Base-by-base conservation (phyloP, 1,140 invertebrate species). In the Homarus americanus region DNA sequence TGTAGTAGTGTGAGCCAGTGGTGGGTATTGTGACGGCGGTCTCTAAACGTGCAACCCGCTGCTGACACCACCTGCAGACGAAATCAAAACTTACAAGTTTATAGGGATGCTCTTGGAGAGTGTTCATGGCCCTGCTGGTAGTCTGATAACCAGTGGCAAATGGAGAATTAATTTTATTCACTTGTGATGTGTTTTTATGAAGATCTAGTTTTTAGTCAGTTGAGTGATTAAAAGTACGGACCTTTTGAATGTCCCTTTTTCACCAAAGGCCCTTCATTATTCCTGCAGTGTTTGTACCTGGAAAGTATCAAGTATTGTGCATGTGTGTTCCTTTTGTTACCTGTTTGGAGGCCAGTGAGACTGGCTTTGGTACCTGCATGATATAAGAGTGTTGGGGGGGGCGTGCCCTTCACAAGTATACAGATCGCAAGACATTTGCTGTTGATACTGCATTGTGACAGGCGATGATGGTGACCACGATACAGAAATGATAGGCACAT, bases 211-310 rank as follows among this genome's bases (percentile, higher is more conserved):
- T 83, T 90, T 90, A 90, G 88, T 90, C 69, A 90, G 88, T 83
- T 90, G 88, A 90, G 80, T 90, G 88, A 90, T 90, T 90, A 83
- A 90, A 90, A 76, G 73, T 83, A 90, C 79, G 87, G 88, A 90
- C 88, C 80, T 90, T 90, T 90, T 90, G 79, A 83, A 83, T 83
- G 79, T 84, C 88, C 88, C 80, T 90, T 90, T 90, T 83, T 90
- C 88, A 90, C 88, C 88, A 90, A 90, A 90, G 88, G 88, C 80
- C 88, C 88, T 90, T 90, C 80, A 84, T 90, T 90, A 90, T 90
- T 90, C 80, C 88, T 90, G 88, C 88, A 90, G 88, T 90, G 88
- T 90, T 90, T 90, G 88, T 90, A 90, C 88, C 88, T 90, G 88
- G 88, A 90, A 89, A 90, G 82, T 84, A 90, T 83, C 88, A 90